Conservation (phyloP, 2,113 vertebrate species). For the Arvicanthis niloticus region DNA sequence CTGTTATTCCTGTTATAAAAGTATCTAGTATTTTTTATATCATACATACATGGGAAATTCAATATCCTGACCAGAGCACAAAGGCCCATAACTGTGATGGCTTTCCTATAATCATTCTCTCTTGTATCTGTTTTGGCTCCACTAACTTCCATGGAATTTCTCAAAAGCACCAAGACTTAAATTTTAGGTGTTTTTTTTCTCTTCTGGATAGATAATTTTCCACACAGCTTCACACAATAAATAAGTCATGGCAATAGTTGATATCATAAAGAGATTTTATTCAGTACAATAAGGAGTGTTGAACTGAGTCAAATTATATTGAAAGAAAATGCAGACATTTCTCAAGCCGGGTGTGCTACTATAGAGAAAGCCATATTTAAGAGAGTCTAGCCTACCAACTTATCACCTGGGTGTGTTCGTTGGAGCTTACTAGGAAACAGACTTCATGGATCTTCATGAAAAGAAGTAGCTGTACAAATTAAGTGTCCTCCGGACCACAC, state of each 20-base stretch:
- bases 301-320: neutral
- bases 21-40: neutral
- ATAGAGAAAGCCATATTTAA: neutral
- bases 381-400: neutral
- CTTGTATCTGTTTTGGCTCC: neutral
- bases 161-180: neutral
- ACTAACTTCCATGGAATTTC: neutral
- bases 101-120: neutral
- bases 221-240: neutral
- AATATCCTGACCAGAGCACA: neutral
- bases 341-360: neutral
- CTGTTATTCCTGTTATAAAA: neutral
- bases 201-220: neutral
- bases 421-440: neutral
- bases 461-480: neutral
- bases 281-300: neutral
- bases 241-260: neutral
- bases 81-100: neutral
- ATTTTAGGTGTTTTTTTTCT: neutral
- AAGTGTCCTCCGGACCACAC: neutral
- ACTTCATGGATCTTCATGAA: neutral
- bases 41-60: neutral
- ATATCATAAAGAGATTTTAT: neutral
- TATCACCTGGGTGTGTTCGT: neutral
- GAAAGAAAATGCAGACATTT: neutral